Evolutionary conservation across 2,797 vertebrate species (phyloP).

Genomic region (Lithobates sylvaticus): DNA sequence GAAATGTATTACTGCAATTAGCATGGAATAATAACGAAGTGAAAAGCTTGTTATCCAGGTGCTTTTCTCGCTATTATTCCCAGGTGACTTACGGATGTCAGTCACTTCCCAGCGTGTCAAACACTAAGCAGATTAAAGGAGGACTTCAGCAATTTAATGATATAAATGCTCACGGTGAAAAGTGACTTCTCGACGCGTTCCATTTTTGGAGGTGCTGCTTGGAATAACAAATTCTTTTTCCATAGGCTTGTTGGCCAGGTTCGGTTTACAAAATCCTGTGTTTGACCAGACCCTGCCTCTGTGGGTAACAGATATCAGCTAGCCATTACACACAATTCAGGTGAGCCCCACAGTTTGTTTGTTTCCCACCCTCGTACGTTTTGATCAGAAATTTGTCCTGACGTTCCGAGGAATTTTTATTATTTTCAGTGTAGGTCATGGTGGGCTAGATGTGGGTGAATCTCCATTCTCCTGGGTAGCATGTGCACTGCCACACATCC

Average conservation of each 20-base stretch:
- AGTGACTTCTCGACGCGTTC: neutral
- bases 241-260: neutral
- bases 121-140: conserved; percentile 8
- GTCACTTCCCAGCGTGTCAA: conserved; percentile 10
- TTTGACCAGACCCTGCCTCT: no score
- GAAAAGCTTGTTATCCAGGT: neutral
- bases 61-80: conserved; percentile 2
- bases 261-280: no score
- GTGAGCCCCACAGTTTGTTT: no score
- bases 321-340: no score
- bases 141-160: neutral
- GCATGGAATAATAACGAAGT: conserved; percentile 26
- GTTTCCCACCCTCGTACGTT: no score
- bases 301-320: no score
- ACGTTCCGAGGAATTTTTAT: no score
- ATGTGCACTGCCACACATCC: no score
- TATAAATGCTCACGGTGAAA: neutral
- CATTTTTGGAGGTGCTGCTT: neutral
- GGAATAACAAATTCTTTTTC: neutral
- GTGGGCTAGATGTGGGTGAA: no score
- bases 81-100: neutral
- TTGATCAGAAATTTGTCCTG: no score
- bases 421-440: no score
- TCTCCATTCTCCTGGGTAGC: no score
- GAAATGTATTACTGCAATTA: conserved; percentile 15